Conservation (phyloP, 2,797 vertebrate species). For the Argya squamiceps region DNA sequence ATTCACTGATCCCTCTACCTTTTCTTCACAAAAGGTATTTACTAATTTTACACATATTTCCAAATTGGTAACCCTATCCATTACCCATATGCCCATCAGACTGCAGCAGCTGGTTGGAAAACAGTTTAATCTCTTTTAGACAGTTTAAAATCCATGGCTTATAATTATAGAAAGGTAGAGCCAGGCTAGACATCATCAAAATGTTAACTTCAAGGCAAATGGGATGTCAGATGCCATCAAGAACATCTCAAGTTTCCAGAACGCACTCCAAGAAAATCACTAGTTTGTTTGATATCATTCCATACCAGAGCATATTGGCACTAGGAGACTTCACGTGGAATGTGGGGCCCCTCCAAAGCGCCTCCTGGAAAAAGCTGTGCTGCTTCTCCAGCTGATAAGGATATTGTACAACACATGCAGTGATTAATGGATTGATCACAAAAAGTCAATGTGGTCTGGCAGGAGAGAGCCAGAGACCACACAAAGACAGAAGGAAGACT, state of each 20-base stretch:
- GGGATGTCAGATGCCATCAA: neutral
- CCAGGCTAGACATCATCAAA: conserved; percentile 24
- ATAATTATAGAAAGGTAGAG: neutral
- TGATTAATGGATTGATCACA: neutral
- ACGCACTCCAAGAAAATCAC: conserved; percentile 8
- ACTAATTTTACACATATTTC: conserved; percentile 1
- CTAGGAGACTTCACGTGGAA: neutral
- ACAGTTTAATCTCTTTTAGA: conserved; percentile 33
- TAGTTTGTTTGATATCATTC: neutral
- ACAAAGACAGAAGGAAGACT: neutral
- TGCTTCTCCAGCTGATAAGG: neutral
- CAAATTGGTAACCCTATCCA: conserved; percentile 1
- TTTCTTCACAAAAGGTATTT: neutral
- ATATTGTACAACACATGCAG: neutral
- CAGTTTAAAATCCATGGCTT: neutral
- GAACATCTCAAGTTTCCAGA: neutral
- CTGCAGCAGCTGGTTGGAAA: conserved; percentile 25
- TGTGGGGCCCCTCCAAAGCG: neutral
- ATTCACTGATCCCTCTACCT: neutral
- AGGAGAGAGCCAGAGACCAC: neutral
- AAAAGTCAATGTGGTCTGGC: neutral
- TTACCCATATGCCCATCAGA: neutral
- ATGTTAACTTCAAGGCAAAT: neutral
- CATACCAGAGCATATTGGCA: neutral
- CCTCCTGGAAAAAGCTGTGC: neutral